A percentile compares a stretch with the other conserved stretches of the same genome.
phyloP scores from a whole-genome alignment of 2,888 invertebrate species.

The Lepetodrilus schrolli region DNA sequence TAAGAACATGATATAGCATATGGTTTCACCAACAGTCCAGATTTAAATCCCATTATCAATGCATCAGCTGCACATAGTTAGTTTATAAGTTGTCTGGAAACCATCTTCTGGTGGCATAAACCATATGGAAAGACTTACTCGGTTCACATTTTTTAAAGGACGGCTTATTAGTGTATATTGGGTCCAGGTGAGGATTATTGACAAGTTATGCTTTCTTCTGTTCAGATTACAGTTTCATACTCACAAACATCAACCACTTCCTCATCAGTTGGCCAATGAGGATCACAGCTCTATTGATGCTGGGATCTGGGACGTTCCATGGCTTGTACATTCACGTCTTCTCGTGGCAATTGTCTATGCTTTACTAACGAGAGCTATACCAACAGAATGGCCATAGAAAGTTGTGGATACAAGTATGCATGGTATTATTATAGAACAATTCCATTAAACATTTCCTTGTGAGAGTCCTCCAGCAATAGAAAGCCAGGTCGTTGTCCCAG shows the following conservation, averaged over 20 bases:
- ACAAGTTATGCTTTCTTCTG: background rate
- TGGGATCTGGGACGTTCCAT: background rate
- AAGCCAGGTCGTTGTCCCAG: background rate
- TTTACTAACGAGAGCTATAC: constrained; percentile 10
- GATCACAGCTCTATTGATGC: constrained; percentile 3
- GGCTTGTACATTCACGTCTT: background rate
- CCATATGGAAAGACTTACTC: background rate
- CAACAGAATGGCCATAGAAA: background rate
- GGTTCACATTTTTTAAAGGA: background rate
- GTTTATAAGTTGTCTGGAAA: no score
- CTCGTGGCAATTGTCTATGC: background rate
- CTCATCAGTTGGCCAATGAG: background rate
- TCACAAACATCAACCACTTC: constrained; percentile 4
- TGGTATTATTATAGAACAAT: background rate
- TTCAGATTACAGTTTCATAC: background rate
- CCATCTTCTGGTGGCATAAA: no score
- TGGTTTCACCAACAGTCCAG: background rate
- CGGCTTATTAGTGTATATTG: background rate
- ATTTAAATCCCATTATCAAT: background rate
- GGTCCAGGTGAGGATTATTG: constrained; percentile 2
- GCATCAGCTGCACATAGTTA: background rate
- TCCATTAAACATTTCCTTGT: constrained; percentile 8
- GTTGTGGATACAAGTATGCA: background rate
- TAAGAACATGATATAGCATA: background rate
- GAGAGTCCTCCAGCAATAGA: background rate